A percentile compares a stretch with the other conserved stretches of the same genome.
Evolutionary conservation across 2,797 vertebrate species (phyloP).

Genomic region (Dendrocincla fuliginosa): DNA sequence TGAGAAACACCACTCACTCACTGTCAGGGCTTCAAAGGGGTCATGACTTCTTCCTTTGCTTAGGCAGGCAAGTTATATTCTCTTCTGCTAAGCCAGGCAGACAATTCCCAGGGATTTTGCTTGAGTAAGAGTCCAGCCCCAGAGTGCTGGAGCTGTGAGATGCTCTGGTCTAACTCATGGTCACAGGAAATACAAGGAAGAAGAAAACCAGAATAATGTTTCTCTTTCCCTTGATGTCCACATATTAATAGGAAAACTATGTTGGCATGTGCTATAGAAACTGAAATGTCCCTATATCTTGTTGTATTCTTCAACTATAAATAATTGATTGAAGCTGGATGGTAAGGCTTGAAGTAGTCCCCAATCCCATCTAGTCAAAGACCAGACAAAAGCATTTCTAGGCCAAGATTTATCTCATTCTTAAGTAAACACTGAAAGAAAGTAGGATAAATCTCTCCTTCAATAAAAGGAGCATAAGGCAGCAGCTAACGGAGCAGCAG

Average conservation of each 20-base stretch:
- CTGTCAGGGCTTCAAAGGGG: constrained; percentile 9
- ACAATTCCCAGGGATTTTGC: background rate
- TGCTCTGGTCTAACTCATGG: background rate
- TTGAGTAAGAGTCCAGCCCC: background rate
- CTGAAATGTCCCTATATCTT: background rate
- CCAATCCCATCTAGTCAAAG: background rate
- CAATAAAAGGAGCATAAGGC: background rate
- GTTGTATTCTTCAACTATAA: background rate
- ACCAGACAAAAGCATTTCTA: background rate
- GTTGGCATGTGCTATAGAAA: background rate
- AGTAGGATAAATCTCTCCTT: background rate
- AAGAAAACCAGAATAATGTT: background rate
- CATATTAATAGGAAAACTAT: background rate
- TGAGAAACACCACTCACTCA: background rate
- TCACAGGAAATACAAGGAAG: background rate
- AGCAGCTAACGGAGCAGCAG: background rate
- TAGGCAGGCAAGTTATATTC: background rate
- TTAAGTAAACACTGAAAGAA: background rate
- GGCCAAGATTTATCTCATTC: background rate
- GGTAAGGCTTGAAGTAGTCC: background rate
- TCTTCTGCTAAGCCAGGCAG: background rate
- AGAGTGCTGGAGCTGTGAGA: background rate
- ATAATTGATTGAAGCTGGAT: background rate
- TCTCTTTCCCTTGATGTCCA: background rate
- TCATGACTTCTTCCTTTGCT: constrained; percentile 1